phyloP scores from a whole-genome alignment of 2,113 vertebrate species.

The Microcebus jonahi region DNA sequence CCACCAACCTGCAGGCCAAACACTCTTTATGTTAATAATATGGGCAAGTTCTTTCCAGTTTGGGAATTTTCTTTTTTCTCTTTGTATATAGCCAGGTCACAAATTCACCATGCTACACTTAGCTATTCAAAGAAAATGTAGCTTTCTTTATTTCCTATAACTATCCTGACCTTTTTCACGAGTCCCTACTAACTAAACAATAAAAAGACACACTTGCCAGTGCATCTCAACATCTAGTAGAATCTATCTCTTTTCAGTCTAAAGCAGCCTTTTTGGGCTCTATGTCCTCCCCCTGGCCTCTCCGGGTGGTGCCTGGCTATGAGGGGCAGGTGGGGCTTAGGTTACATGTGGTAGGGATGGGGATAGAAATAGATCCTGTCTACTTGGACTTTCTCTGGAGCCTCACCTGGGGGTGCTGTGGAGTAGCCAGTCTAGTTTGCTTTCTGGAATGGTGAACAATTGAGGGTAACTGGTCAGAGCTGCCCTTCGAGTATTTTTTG shows the following conservation, averaged over 20 bases:
- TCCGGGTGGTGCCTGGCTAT: neutral
- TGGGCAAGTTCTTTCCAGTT: neutral
- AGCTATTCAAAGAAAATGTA: neutral
- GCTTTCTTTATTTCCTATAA: neutral
- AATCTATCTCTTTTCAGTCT: neutral
- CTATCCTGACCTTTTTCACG: neutral
- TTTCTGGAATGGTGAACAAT: neutral
- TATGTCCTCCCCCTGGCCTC: neutral
- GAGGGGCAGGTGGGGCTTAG: neutral
- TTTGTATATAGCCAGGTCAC: neutral
- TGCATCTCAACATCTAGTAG: neutral
- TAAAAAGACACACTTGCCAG: neutral
- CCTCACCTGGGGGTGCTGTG: neutral
- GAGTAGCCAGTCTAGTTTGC: neutral
- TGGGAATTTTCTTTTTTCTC: neutral
- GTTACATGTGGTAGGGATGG: fast-evolving
- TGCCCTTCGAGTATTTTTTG: neutral
- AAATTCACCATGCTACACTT: neutral
- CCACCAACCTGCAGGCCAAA: neutral
- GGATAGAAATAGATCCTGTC: neutral
- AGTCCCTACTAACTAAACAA: neutral
- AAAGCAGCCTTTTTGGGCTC: neutral
- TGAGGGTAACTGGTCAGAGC: too few species aligned
- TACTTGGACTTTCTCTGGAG: neutral
- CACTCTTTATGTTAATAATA: neutral